phyloP scores from a whole-genome alignment of 2,888 invertebrate genomes.

The Eristalis tenax region DNA sequence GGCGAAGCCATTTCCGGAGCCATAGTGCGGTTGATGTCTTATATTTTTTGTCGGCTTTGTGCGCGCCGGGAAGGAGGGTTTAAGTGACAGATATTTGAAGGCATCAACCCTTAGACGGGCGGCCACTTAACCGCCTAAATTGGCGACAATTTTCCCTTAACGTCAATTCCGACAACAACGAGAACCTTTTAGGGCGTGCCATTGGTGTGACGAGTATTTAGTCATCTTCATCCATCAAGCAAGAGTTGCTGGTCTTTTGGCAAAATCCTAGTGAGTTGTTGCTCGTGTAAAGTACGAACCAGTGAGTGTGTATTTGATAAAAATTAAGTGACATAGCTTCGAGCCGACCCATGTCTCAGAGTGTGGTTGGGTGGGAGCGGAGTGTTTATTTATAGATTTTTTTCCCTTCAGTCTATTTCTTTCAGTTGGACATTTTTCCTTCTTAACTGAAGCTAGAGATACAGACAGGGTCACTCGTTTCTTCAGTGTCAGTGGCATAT shows the following conservation, averaged over 20 bases:
- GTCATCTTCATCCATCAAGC: slow-evolving; percentile 10
- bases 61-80: background rate
- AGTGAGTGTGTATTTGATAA: background rate
- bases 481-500: too few species aligned
- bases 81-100: slow-evolving; percentile 38
- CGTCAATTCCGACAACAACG: background rate
- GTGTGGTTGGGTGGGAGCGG: background rate
- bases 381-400: background rate
- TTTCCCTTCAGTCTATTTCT: too few species aligned
- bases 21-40: background rate
- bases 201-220: slow-evolving; percentile 1
- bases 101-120: slow-evolving; percentile 19
- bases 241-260: background rate
- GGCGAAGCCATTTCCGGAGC: too few species aligned
- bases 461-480: too few species aligned
- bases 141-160: slow-evolving; percentile 6
- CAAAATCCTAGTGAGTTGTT: background rate
- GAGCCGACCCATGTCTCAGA: background rate
- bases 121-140: slow-evolving; percentile 18
- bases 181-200: slow-evolving; percentile 13
- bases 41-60: slow-evolving; percentile 1
- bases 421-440: too few species aligned
- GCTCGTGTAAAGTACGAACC: background rate
- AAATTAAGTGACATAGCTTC: background rate
- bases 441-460: too few species aligned